Evolutionary conservation across 1,140 invertebrate species (phyloP).

Genomic region (Papilio glaucus): DNA sequence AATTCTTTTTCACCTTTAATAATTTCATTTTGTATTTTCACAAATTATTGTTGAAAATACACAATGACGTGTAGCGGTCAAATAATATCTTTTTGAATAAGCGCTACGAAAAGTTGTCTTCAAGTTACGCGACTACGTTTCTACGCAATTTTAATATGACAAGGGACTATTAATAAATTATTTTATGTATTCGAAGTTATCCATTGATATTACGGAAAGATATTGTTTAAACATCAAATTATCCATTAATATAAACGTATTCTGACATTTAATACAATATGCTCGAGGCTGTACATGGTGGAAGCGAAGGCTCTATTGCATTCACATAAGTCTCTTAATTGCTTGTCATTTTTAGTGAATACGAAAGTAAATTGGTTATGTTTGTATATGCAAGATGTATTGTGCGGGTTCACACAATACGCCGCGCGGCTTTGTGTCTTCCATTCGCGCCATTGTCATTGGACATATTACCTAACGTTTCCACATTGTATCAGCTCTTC

Average conservation of each 20-base stretch:
- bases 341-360: slow-evolving; percentile 60
- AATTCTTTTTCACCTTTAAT: not conserved
- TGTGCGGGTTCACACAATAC: slow-evolving; percentile 78
- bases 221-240: slow-evolving; percentile 50
- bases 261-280: slow-evolving; percentile 58
- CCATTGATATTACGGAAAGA: not conserved
- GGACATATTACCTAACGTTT: slow-evolving; percentile 79
- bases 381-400: slow-evolving; percentile 77
- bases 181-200: not conserved
- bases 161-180: slow-evolving; percentile 11
- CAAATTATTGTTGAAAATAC: not conserved
- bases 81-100: not conserved
- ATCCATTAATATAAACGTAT: slow-evolving; percentile 61
- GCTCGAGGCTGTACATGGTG: slow-evolving; percentile 38
- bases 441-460: slow-evolving; percentile 77
- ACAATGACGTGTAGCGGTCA: not conserved
- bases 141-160: slow-evolving; percentile 11
- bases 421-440: slow-evolving; percentile 71
- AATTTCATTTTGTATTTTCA: not conserved
- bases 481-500: slow-evolving; percentile 76
- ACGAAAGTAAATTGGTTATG: slow-evolving; percentile 60
- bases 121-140: slow-evolving; percentile 16
- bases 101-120: not conserved
- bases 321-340: slow-evolving; percentile 51
- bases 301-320: slow-evolving; percentile 37